Evolutionary conservation across 35 echinoderm and acorn worm species (phyloP).

Genomic region (Diadema setosum): DNA sequence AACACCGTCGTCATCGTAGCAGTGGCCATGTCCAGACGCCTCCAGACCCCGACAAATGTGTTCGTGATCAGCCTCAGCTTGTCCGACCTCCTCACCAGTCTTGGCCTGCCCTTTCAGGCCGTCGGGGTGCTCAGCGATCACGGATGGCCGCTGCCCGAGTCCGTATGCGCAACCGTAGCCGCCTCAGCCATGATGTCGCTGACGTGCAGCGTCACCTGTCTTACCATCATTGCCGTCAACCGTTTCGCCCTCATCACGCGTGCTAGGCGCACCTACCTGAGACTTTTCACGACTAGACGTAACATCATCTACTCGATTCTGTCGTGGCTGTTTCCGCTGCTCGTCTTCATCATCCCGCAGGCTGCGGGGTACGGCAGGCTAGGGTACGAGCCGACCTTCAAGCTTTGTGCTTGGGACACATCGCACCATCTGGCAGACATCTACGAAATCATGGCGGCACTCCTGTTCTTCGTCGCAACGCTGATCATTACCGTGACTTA

Average conservation of each 20-base stretch:
- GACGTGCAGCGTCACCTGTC: conserved; percentile 34
- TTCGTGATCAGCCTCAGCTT: conserved; percentile 77
- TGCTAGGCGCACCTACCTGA: neutral
- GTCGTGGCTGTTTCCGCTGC: conserved; percentile 29
- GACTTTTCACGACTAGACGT: conserved; percentile 6
- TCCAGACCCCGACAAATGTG: conserved; percentile 63
- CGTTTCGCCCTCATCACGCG: conserved; percentile 45
- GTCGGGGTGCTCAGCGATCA: conserved; percentile 27
- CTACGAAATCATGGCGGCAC: neutral
- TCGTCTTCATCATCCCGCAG: conserved; percentile 28
- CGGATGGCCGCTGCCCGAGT: conserved; percentile 52
- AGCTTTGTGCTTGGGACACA: conserved; percentile 42
- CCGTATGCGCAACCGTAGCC: conserved; percentile 37
- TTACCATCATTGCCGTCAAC: conserved; percentile 65
- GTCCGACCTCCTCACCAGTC: conserved; percentile 47
- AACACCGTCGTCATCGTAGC: conserved; percentile 67
- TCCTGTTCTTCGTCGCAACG: neutral
- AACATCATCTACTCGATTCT: neutral
- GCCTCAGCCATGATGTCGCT: conserved; percentile 31
- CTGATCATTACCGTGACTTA: conserved; percentile 9
- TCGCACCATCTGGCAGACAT: neutral
- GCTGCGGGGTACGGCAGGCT: conserved; percentile 22
- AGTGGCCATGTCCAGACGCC: conserved; percentile 37
- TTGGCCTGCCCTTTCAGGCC: conserved; percentile 12
- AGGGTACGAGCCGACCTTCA: conserved; percentile 43